Evolutionary conservation across 2,797 vertebrate genomes (phyloP).

Genomic region (Pangasius macronema): DNA sequence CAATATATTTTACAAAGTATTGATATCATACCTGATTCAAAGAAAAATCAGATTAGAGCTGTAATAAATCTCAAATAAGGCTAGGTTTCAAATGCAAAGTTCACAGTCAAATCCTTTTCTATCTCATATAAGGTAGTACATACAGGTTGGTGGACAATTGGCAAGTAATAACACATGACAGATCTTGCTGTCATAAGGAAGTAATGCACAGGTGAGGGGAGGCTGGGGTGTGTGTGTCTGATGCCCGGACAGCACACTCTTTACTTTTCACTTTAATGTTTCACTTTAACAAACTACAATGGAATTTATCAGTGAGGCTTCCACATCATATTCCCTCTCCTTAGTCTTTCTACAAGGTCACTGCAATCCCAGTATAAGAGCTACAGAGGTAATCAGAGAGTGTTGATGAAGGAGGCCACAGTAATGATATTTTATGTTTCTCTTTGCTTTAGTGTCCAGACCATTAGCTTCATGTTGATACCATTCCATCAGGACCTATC

Average conservation of each 20-base stretch:
- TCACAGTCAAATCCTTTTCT: background rate
- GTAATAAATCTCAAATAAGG: background rate
- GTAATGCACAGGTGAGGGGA: too few relatives aligned
- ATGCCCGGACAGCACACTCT: background rate
- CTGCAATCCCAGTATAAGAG: slow-evolving; percentile 82
- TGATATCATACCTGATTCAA: background rate
- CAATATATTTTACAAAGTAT: too few relatives aligned
- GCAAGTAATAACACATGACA: background rate
- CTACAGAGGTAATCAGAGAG: slow-evolving; percentile 83
- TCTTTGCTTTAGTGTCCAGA: slow-evolving; percentile 83
- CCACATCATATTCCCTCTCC: slow-evolving; percentile 41
- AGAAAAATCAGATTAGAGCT: background rate
- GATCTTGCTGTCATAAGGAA: background rate
- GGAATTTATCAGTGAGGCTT: slow-evolving; percentile 27
- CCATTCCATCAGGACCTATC: slow-evolving; percentile 86
- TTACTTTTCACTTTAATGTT: background rate
- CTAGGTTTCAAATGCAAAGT: background rate
- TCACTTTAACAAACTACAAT: slow-evolving; percentile 34
- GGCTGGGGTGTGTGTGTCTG: background rate
- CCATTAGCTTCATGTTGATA: slow-evolving; percentile 89
- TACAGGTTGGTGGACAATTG: background rate
- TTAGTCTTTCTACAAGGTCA: slow-evolving; percentile 61
- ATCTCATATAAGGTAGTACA: background rate
- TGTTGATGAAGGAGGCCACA: slow-evolving; percentile 80
- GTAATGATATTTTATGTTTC: slow-evolving; percentile 87